A percentile compares a stretch with the other conserved stretches of the same genome.
Conservation (phyloP, 2,113 vertebrate genomes). For the Tympanuchus pallidicinctus region DNA sequence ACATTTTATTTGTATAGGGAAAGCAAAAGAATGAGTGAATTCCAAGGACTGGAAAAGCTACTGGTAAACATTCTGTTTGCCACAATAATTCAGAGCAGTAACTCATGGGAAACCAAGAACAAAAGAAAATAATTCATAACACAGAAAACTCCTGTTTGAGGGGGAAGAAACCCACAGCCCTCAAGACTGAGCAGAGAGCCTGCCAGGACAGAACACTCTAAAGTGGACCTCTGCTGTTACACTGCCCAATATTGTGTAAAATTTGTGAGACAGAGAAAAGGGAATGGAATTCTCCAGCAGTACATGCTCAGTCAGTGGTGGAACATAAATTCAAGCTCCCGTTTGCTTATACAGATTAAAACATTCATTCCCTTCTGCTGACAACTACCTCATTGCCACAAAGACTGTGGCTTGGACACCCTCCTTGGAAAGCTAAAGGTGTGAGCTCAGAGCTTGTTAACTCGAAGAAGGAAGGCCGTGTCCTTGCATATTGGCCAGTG, state of each 20-base stretch:
- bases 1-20: not conserved
- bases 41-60: not conserved
- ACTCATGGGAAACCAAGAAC: not conserved
- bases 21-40: conserved; percentile 14
- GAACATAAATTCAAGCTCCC: not conserved
- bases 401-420: conserved; percentile 38
- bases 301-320: not conserved
- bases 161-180: conserved; percentile 23
- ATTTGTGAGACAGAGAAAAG: not conserved
- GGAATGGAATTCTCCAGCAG: not conserved
- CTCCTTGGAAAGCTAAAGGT: conserved; percentile 8
- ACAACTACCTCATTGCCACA: not conserved
- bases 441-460: not conserved
- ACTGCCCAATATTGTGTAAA: not conserved
- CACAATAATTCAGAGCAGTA: conserved; percentile 16
- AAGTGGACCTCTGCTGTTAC: not conserved
- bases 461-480: not conserved
- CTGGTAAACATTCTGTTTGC: conserved; percentile 23
- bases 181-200: not conserved
- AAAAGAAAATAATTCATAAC: not conserved
- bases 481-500: not conserved
- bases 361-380: not conserved
- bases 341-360: not conserved
- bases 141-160: not conserved
- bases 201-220: not conserved